Evolutionary conservation across 2,888 invertebrate genomes (phyloP), one percentile per base, ranked within the genome.

Genomic region (Tortricodes alternella): DNA sequence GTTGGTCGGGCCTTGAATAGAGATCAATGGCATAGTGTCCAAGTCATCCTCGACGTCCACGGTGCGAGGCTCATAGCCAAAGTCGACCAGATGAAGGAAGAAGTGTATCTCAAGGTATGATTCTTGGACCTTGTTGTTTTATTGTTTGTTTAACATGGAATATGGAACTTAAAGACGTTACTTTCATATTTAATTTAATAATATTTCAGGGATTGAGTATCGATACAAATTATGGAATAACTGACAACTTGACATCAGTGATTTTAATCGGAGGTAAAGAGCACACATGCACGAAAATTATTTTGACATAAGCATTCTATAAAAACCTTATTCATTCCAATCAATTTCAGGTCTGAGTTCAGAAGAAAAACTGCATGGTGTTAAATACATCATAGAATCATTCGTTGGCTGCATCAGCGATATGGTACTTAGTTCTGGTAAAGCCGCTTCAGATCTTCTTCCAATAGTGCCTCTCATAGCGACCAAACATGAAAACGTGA

Each of bases 341-440:
- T 4, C 29, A 24, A 3, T 53, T 75, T 34, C 73, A 95, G 96
- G 96, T 72, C 89, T 97, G 62, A 97, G 97, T 72, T 96, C 96
- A 0, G 96, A 96, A 83, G 97, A 97, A 80, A 94, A 95, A 77
- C 91, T 96, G 19, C 96, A 97, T 76, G 97, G 97, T 52, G 96
- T 97, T 0, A 97, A 97, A 85, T 97, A 97, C 79, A 96, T 97
- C 59, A 97, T 97, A 68, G 97, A 97, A 86, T 97, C 97, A 5
- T 97, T 97, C 79, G 96, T 97, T 21, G 97, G 97, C 2, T 98
- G 97, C 76, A 96, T 98, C 67, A 94, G 96, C 70, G 95, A 97
- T 71, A 95, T 98, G 85, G 94, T 96, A 5, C 86, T 97, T 19
- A 95, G 96, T 79, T 96, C 96, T 1, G 96, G 97, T 2, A 96